Percentiles rank a stretch among this genome's conserved stretches.
These are phyloP conservation scores for Varecia variegata DNA, from an alignment of 2,797 vertebrate species.

Conservation along the genomic window DNA sequence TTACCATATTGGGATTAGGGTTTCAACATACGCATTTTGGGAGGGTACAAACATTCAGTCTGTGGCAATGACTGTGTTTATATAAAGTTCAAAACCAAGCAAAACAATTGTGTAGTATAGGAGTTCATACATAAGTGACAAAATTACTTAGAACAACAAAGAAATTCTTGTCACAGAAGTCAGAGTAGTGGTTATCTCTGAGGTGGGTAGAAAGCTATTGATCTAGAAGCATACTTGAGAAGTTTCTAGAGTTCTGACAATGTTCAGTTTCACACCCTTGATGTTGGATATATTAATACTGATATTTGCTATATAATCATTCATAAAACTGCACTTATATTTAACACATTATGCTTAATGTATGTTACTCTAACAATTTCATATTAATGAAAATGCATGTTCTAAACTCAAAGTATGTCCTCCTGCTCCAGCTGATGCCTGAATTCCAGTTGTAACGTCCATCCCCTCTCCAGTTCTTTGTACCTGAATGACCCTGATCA, in stretches of 20 bases:
- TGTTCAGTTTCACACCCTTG: background rate
- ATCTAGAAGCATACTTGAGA: background rate
- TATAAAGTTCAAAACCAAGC: background rate
- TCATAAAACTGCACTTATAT: background rate
- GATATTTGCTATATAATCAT: background rate
- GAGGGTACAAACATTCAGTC: background rate
- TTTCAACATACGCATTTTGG: background rate
- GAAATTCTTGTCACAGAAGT: background rate
- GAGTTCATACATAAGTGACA: background rate
- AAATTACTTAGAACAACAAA: background rate
- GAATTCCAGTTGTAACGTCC: background rate
- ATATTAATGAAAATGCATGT: background rate
- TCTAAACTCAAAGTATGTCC: background rate
- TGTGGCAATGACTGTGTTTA: background rate
- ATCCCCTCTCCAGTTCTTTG: background rate
- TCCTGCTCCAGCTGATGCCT: background rate
- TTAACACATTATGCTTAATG: background rate
- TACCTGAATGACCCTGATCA: background rate
- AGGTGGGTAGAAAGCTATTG: background rate
- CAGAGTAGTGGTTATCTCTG: background rate
- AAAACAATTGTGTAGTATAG: background rate
- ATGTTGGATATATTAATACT: background rate
- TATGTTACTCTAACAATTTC: background rate
- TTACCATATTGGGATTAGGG: background rate
- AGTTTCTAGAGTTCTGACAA: background rate